Percentiles rank a stretch among this genome's conserved stretches.
Conservation (phyloP, 23 tunicate genomes). For the Ascidia mentula region DNA sequence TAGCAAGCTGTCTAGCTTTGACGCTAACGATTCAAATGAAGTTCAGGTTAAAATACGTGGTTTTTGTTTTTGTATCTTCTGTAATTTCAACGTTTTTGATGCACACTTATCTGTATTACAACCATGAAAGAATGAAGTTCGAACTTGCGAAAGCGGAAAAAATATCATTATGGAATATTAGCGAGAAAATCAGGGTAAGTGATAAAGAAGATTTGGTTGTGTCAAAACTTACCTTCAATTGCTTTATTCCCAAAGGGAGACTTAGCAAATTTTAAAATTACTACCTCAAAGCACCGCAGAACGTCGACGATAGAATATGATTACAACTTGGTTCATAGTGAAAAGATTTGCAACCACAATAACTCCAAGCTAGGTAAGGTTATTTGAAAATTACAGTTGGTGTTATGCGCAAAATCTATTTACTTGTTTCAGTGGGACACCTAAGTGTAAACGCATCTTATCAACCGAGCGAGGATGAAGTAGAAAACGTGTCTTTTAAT, state of each 20-base stretch:
- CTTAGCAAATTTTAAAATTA: no score
- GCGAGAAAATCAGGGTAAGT: neutral
- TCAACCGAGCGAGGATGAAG: constrained; percentile 36
- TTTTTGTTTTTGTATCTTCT: neutral
- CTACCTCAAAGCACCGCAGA: no score
- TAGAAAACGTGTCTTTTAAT: constrained; percentile 26
- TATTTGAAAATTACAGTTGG: no score
- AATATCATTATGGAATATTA: neutral
- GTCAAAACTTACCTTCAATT: no score
- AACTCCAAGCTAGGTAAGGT: no score
- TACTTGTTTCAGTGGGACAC: constrained; percentile 31
- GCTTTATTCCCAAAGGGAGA: no score
- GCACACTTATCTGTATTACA: neutral
- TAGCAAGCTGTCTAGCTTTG: no score
- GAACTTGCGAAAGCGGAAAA: neutral
- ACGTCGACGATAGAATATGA: no score
- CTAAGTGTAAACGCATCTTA: constrained; percentile 37
- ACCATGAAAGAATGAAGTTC: neutral
- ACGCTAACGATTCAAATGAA: no score
- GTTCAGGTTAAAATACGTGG: neutral
- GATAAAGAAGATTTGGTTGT: neutral
- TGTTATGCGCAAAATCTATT: neutral
- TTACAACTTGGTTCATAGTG: no score
- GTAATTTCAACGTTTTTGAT: neutral
- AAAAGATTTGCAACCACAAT: no score